Percentiles rank a stretch among this genome's conserved stretches.
These are phyloP conservation scores for Lethenteron camtschaticum DNA, from an alignment of 2,113 vertebrate species.

Conservation along the genomic window DNA sequence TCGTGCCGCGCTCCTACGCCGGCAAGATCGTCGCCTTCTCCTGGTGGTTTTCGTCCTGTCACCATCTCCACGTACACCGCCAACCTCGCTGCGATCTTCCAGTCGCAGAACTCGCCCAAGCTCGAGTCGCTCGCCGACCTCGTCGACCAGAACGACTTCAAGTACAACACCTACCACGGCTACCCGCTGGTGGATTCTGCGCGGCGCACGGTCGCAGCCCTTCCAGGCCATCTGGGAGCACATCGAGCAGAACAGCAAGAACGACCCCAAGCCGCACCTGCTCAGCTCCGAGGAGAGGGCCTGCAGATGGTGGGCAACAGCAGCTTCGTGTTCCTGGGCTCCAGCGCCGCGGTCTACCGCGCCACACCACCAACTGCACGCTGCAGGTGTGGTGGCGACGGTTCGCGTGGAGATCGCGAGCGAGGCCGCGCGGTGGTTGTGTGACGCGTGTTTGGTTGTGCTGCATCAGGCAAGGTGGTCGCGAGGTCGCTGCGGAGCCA, in stretches of 20 bases:
- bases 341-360: background rate
- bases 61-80: constrained; percentile 3
- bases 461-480: too few species aligned
- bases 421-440: too few species aligned
- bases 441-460: too few species aligned
- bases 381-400: background rate
- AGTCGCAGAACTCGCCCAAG: constrained; percentile 2
- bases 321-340: constrained; percentile 5
- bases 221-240: constrained; percentile 6
- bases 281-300: background rate
- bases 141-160: background rate
- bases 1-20: constrained; percentile 5
- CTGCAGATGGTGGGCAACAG: background rate
- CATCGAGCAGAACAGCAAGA: background rate
- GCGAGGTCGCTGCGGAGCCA: too few species aligned
- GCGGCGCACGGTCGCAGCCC: background rate
- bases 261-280: background rate
- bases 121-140: constrained; percentile 5
- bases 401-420: too few species aligned
- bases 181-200: constrained; percentile 3
- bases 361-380: background rate
- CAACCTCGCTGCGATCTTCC: constrained; percentile 2
- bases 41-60: background rate
- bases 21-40: constrained; percentile 5
- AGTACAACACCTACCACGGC: background rate